phyloP scores from a whole-genome alignment of 2,797 vertebrate species.

The Rhinoraja longicauda region DNA sequence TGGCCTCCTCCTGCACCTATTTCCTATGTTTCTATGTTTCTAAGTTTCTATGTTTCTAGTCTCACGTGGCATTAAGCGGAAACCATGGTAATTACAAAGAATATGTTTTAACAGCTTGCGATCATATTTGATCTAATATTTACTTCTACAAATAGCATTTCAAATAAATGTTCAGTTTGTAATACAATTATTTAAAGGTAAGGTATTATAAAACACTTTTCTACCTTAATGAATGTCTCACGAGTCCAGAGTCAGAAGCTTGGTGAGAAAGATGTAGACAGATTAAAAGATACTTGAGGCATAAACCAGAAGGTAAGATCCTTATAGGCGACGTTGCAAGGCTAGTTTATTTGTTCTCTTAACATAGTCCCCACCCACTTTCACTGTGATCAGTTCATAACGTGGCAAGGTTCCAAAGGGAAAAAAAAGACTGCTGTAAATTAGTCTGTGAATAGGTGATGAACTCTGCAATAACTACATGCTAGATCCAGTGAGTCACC shows the following conservation, averaged over 20 bases:
- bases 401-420: not conserved
- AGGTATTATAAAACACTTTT: not conserved
- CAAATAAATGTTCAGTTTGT: not conserved
- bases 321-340: not conserved
- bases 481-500: not conserved
- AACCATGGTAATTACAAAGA: not conserved
- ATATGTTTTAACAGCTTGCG: not conserved
- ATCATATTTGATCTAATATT: not conserved
- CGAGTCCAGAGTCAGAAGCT: not conserved
- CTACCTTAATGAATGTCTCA: conserved; percentile 22
- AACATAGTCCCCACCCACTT: not conserved
- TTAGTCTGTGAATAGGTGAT: not conserved
- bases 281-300: not conserved
- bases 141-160: not conserved
- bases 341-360: not conserved
- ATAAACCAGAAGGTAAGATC: not conserved
- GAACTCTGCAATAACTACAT: not conserved
- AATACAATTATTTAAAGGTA: not conserved
- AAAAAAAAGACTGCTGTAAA: not conserved
- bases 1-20: no score
- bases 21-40: no score
- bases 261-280: not conserved
- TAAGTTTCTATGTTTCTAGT: no score
- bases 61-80: not conserved
- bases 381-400: not conserved